A percentile compares a stretch with the other conserved stretches of the same genome.
Evolutionary conservation across 2,797 vertebrate genomes (phyloP).

Genomic region (Hydrocynus forskahlii): DNA sequence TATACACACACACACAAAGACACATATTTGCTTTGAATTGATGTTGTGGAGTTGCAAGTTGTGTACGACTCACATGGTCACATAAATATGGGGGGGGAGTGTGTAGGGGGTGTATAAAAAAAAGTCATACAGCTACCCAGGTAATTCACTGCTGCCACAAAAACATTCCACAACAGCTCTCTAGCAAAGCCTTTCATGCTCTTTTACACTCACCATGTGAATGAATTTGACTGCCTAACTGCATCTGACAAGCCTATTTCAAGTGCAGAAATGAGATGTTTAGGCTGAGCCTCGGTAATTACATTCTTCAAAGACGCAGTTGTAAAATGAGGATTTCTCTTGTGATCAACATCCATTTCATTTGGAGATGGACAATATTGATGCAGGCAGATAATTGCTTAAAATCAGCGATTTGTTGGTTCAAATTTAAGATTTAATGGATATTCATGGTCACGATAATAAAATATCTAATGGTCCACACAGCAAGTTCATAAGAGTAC

Average conservation of each 20-base stretch:
- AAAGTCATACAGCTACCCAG: neutral
- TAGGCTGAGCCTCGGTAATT: neutral
- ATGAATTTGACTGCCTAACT: neutral
- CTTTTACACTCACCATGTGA: neutral
- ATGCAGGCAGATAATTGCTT: neutral
- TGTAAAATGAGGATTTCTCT: neutral
- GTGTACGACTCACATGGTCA: conserved; percentile 45
- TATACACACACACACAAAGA: conserved; percentile 55
- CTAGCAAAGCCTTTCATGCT: neutral
- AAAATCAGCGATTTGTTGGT: neutral
- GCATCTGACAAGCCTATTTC: neutral
- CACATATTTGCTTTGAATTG: conserved; percentile 63
- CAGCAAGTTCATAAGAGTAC: no score
- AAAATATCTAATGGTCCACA: no score
- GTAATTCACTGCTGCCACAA: neutral
- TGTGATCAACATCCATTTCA: neutral
- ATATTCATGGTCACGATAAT: no score
- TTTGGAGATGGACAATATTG: neutral
- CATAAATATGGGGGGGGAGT: conserved; percentile 52
- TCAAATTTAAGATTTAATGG: neutral
- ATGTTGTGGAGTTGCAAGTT: conserved; percentile 57
- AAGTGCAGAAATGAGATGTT: neutral
- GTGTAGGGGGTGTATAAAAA: neutral
- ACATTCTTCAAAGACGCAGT: neutral
- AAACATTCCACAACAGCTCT: conserved; percentile 7